Base-by-base conservation (phyloP, 2,888 invertebrate species). In the Tachina fera region DNA sequence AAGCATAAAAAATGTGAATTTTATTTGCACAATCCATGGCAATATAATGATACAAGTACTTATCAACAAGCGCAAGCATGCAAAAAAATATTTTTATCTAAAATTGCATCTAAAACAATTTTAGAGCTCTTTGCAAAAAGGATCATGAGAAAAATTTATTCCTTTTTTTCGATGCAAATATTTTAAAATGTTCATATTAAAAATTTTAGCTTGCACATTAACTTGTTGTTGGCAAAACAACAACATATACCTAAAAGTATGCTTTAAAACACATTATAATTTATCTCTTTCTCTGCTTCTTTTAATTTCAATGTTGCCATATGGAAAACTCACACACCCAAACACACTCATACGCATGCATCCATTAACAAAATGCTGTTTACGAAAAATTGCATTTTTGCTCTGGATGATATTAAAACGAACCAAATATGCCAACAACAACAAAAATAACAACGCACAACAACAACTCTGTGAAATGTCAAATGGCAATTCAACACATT, bases 401-500 rank as follows among this genome's bases (percentile, higher is more conserved):
- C 67, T n/a, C n/a, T 31, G 9, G 9, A 74, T 45, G 41, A 51
- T 68, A 74, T 68, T 70, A 79, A 83, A 72, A 77, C 49, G 60
- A 77, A 70, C 60, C 56, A 8, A 58, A 72, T 60, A 31, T 31
- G 5, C 39, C 41, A 51, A 56, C 22, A 22, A 19, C 45, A 70
- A 77, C 19, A 60, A 58, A 39, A 19, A 45, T 9, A 58, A 58
- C 4, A 68, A 56, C 11, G 22, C 58, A 80, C 49, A 49, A 84
- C 74, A 67, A 45, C 47, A 65, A 79, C 71, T 67, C 31, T 9
- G 22, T 9, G 71, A 83, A 83, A 79, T 86, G 79, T 75, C 74
- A 86, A 86, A 86, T 86, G 79, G 31, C 79, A 78, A 78, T 68
- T 83, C 75, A 84, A 71, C 75, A 51, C 71, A 71, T 63, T 70